Conservation (phyloP, 2,797 vertebrate species). For the Mormyrus proboscirostris region DNA sequence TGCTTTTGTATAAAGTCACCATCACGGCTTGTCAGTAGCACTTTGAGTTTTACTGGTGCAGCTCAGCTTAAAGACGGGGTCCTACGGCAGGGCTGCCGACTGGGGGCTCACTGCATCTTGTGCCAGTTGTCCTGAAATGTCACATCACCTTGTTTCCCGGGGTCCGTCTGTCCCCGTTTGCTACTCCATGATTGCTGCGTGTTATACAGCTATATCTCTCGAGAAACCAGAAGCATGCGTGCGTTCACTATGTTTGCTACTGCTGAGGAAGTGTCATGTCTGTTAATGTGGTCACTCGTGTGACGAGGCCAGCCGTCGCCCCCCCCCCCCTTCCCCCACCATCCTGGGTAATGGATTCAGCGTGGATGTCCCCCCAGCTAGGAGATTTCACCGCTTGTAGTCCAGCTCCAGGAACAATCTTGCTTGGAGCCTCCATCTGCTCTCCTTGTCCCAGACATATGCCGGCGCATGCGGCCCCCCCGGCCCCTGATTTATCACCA, state of each 20-base stretch:
- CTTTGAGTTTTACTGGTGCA: not conserved
- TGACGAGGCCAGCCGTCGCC: not conserved
- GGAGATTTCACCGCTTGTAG: slow-evolving; percentile 60
- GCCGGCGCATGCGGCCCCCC: slow-evolving; percentile 61
- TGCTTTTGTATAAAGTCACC: not conserved
- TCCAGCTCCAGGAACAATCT: slow-evolving; percentile 68
- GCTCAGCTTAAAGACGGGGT: not conserved
- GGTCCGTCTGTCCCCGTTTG: not conserved
- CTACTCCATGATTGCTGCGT: not conserved
- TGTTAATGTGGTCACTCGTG: not conserved
- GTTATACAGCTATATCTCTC: not conserved
- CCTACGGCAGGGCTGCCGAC: not conserved
- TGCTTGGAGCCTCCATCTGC: slow-evolving; percentile 69
- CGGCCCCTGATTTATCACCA: slow-evolving; percentile 69
- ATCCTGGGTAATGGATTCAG: slow-evolving; percentile 68
- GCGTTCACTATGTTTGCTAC: not conserved
- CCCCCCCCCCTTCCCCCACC: slow-evolving; percentile 33
- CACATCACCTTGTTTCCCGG: not conserved
- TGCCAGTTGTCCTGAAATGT: not conserved
- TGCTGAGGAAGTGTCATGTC: not conserved
- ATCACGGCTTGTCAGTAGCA: not conserved
- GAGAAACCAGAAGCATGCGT: not conserved
- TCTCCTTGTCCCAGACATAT: slow-evolving; percentile 69
- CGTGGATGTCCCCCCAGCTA: slow-evolving; percentile 62
- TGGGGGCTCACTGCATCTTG: not conserved